Percentiles rank a stretch among this genome's conserved stretches.
Evolutionary conservation across 2,113 vertebrate genomes (phyloP).

Genomic region (Neotragus pygmaeus): DNA sequence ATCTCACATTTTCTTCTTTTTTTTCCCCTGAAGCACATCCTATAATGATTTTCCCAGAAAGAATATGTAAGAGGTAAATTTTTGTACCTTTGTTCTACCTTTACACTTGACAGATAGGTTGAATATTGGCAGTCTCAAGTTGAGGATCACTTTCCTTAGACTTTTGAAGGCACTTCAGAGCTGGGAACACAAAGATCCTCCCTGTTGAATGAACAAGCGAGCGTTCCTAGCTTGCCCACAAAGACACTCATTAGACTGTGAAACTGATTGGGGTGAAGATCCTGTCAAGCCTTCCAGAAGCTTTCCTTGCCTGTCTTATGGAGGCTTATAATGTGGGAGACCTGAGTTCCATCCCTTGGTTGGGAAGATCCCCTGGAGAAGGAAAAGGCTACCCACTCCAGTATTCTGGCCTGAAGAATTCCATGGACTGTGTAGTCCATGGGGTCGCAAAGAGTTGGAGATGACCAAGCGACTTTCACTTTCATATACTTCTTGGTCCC

Average conservation of each 20-base stretch:
- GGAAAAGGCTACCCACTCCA: not conserved
- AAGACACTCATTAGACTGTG: not conserved
- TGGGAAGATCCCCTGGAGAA: not conserved
- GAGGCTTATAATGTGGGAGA: not conserved
- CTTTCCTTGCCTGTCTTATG: not conserved
- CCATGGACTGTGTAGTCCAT: not conserved
- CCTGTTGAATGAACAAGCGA: not conserved
- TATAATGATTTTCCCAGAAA: not conserved
- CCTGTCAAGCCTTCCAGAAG: not conserved
- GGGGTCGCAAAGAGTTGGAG: not conserved
- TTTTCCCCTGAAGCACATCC: not conserved
- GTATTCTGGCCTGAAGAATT: not conserved
- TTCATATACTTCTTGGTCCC: not conserved
- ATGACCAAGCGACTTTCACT: not conserved
- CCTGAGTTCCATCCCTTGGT: not conserved
- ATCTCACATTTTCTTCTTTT: not conserved
- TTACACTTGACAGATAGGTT: not conserved
- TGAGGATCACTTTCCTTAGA: not conserved
- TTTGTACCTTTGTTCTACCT: not conserved
- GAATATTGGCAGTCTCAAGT: not conserved
- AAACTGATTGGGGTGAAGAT: not conserved
- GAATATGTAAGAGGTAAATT: not conserved
- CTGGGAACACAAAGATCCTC: not conserved
- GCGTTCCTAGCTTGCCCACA: not conserved
- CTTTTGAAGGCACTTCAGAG: not conserved